Evolutionary conservation across 2,888 invertebrate genomes (phyloP), one percentile per base, ranked within the genome.

Genomic region (Euclidia mi): DNA sequence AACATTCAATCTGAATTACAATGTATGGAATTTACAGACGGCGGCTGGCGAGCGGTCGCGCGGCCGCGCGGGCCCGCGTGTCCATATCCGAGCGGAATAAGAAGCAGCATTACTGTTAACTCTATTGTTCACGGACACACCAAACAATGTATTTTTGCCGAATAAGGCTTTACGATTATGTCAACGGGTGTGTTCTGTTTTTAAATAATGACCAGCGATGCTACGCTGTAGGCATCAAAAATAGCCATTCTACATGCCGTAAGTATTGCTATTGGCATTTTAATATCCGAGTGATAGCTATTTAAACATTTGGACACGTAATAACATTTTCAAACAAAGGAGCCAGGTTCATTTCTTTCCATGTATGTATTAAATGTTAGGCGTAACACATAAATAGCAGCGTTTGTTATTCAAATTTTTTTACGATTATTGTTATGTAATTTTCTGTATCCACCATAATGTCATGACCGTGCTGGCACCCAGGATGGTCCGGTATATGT

Each of bases 31-130:
- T 91, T 84, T 84, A 89, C 90, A 87, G 89, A 85, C 85, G 84
- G 84, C 81, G 82, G 83, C 79, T n/a, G n/a, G n/a, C n/a, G n/a
- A n/a, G n/a, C n/a, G n/a, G n/a, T n/a, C n/a, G n/a, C n/a, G n/a
- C n/a, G n/a, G n/a, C n/a, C n/a, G n/a, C n/a, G n/a, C 84, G 78
- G 78, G 80, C 81, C 78, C 64, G 76, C 71, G 85, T 79, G 89
- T 90, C 88, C 89, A 88, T 89, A 89, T 91, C 91, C 92, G 91
- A 86, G 82, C 90, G 91, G 93, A 93, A 93, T 94, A 92, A 92
- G 92, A 94, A 94, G 78, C 88, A 92, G 90, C 76, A 86, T 83
- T 92, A 93, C 92, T 89, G 93, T 93, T 92, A 91, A 85, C 84
- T 88, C 90, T 88, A 92, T 93, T 93, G 92, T 94, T 89, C 85